Conservation (phyloP, 2,113 vertebrate genomes). For the Indicator maculatus region DNA sequence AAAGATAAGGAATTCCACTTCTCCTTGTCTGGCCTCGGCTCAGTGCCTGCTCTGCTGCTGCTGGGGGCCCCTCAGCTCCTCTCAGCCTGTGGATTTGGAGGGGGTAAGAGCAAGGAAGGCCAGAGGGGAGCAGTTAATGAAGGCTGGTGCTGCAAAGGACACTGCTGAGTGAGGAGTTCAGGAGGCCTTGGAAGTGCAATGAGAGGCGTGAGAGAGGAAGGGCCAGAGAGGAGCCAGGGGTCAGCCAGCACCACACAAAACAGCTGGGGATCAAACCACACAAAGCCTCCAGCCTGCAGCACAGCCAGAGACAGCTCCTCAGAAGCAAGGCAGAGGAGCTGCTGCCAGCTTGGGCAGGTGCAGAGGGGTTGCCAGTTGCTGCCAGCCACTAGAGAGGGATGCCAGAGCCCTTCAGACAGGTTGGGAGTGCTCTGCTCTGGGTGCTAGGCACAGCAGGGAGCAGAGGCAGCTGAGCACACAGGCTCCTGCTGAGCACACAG, state of each 20-base stretch:
- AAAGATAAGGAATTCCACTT: conserved; percentile 83
- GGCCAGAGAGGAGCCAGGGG: background rate
- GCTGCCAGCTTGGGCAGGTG: background rate
- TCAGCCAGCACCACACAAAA: background rate
- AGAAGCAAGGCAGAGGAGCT: background rate
- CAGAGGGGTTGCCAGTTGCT: background rate
- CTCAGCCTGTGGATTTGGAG: conserved; percentile 56
- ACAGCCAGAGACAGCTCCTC: background rate
- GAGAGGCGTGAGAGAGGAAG: conserved; percentile 65
- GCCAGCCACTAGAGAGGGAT: background rate
- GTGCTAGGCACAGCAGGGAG: background rate
- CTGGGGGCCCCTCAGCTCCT: conserved; percentile 53
- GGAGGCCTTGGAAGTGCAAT: conserved; percentile 65
- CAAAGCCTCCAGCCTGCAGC: background rate
- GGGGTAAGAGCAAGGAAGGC: conserved; percentile 69
- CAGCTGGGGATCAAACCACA: background rate
- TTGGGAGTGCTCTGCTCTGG: background rate
- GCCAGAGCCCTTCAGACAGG: background rate
- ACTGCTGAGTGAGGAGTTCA: conserved; percentile 79
- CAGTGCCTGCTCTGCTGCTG: conserved; percentile 66
- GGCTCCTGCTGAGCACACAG: background rate
- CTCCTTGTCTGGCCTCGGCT: conserved; percentile 79
- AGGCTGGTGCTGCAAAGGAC: conserved; percentile 76
- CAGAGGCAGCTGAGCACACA: background rate
- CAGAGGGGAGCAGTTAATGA: conserved; percentile 77